Base-by-base conservation (phyloP, 2,888 invertebrate species). In the Ectemnius cavifrons region DNA sequence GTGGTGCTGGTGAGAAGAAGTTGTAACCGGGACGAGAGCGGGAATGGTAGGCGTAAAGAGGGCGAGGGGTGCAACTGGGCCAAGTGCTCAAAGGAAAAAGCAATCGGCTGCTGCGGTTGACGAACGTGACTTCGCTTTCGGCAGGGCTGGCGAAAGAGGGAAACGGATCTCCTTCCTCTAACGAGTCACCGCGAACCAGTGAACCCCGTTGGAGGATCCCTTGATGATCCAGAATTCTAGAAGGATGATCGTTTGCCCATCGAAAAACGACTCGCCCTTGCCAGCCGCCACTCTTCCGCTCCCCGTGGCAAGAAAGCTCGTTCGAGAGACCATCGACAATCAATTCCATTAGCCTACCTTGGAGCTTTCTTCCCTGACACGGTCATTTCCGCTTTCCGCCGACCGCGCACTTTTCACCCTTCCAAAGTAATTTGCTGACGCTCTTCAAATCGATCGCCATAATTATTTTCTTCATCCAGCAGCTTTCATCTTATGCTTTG, bases 111-210 rank as follows among this genome's bases (percentile, higher is more conserved):
- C 81, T 83, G 85, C 82, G 85, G 86, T 86, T 86, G 84, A 83
- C 82, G 84, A 86, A 85, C 85, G 87, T 86, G 87, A 85, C 86
- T 87, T 80, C 82, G 84, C 83, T 85, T 84, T 84, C 71, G 74
- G 27, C 60, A 37, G 8, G 37, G 37, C 8, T 8, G 37, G 37
- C 37, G 74, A 60, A 75, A 81, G 67, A 73, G 58, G 76, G 66
- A 77, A 82, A 80, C 79, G 80, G 80, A 13, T 69, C 76, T 73
- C 73, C 74, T 75, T 80, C 58, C 74, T 77, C 69, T 84, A 85
- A 87, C 82, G 82, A 84, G 84, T 76, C 66, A 73, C 77, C 73
- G 65, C 70, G 70, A 62, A 68, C 37, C 37, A 11, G 37, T 37
- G 52, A 14, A 11, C 52, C 64, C 71, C 46, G 69, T 65, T 63